Conservation (phyloP, 2,888 invertebrate species). For the Pilophorus perplexus region DNA sequence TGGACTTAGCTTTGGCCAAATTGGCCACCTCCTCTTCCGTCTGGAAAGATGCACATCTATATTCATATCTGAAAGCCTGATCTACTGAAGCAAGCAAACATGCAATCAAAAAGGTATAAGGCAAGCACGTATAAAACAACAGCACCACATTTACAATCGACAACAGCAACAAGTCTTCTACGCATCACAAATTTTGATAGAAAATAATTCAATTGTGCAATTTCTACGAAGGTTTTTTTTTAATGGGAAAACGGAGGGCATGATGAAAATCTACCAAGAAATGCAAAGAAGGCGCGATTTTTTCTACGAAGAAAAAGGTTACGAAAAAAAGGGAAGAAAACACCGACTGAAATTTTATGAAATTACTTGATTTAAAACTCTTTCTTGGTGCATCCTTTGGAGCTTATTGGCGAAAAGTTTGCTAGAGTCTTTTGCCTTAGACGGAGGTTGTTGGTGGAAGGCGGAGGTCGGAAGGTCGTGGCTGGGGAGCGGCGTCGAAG, state of each 20-base stretch:
- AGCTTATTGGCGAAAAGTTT: constrained; percentile 34
- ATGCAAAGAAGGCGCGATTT: too few species aligned
- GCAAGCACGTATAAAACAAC: too few species aligned
- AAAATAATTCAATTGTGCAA: too few species aligned
- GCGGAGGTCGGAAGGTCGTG: constrained; percentile 41
- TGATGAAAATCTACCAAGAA: too few species aligned
- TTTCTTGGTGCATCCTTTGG: constrained; percentile 37
- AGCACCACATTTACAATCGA: too few species aligned
- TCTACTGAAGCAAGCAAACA: not conserved
- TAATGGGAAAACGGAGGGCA: too few species aligned
- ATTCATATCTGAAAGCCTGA: too few species aligned
- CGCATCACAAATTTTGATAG: too few species aligned
- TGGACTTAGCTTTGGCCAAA: constrained; percentile 2
- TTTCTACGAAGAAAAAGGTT: not conserved
- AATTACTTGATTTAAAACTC: constrained; percentile 36
- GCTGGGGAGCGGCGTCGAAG: constrained; percentile 34
- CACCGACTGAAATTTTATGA: not conserved
- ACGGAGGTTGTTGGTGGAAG: constrained; percentile 43
- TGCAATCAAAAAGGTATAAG: not conserved
- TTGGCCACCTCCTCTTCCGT: constrained; percentile 19
- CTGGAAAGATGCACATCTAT: too few species aligned
- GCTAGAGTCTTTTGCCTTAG: constrained; percentile 25
- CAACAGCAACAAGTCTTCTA: too few species aligned
- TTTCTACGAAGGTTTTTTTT: too few species aligned
- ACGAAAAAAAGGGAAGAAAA: too few species aligned